Base-by-base conservation (phyloP, 1,140 invertebrate species). In the Heliothis subflexa region DNA sequence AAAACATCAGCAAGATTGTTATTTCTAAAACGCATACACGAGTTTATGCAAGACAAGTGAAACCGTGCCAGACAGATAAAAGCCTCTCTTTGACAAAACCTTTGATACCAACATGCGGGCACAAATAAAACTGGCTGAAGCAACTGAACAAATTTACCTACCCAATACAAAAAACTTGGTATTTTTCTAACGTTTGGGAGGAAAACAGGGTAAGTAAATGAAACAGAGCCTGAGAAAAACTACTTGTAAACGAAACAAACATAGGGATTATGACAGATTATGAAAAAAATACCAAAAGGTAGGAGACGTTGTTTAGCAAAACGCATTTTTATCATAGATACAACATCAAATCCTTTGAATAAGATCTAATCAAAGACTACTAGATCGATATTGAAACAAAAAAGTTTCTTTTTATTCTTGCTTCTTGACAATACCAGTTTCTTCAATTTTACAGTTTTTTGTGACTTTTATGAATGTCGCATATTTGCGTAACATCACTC, bases 71-170 rank as follows among this genome's bases (percentile, higher is more conserved):
- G 9, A 40, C 13, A 14, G 61, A 64, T 64, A 64, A 47, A 59
- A 33, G 28, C 28, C 59, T 47, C 61, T 45, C 61, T 64, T 64
- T 64, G 61, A 64, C 61, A 47, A 40, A 64, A 21, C 40, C 61
- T 64, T 47, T 64, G 61, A 45, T 18, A 47, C 40, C 10, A 64
- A 64, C 61, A 64, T 64, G 16, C 61, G 40, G 61, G 61, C 2
- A 33, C 33, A 21, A 64, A 64, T 64, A 64, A 47, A 45, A 64
- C 61, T 55, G 54, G 16, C 18, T 25, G 55, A 57, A 57, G 3
- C 18, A 11, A 57, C 21, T 18, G 33, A 64, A 64, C 61, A 64
- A 62, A 62, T n/a, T n/a, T n/a, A n/a, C 10, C 40, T 11, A 40
- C 40, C 9, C 47, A 16, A 47, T 64, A 64, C 33, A 64, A 62